These are phyloP conservation scores for Epinephelus cyanopodus DNA, from an alignment of 2,113 vertebrate genomes.

Conservation along the genomic window DNA sequence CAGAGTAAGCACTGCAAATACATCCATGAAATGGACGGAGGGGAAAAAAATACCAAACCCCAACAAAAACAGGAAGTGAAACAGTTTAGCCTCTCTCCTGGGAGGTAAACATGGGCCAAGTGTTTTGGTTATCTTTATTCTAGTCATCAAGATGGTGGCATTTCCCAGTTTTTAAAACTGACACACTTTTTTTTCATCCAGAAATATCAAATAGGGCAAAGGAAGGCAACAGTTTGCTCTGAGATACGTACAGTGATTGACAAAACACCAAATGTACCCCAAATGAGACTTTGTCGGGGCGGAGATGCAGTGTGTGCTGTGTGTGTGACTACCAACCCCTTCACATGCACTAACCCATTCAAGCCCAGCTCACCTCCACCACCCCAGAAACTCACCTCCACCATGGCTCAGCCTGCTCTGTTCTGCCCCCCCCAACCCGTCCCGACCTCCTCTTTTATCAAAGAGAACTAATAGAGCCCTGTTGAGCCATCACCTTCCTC, in stretches of 20 bases:
- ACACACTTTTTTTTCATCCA: background rate
- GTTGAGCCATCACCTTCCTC: conserved; percentile 89
- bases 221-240: conserved; percentile 61
- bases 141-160: background rate
- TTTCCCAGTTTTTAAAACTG: background rate
- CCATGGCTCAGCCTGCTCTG: conserved; percentile 93
- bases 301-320: conserved; percentile 92
- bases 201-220: conserved; percentile 8
- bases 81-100: conserved; percentile 8
- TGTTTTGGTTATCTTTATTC: conserved; percentile 20
- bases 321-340: conserved; percentile 82
- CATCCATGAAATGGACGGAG: conserved; percentile 23
- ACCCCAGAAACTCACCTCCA: conserved; percentile 79
- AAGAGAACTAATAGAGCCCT: conserved; percentile 88
- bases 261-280: conserved; percentile 12
- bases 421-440: conserved; percentile 87
- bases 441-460: conserved; percentile 84
- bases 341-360: conserved; percentile 94
- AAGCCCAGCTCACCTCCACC: conserved; percentile 81
- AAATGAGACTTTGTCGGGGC: conserved; percentile 46
- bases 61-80: conserved; percentile 57
- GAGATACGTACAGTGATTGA: conserved; percentile 3
- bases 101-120: conserved; percentile 24
- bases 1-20: conserved; percentile 23
- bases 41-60: background rate